Percentiles rank a stretch among this genome's conserved stretches.
phyloP scores from a whole-genome alignment of 2,888 invertebrate species.

The Melinaea marsaeus region DNA sequence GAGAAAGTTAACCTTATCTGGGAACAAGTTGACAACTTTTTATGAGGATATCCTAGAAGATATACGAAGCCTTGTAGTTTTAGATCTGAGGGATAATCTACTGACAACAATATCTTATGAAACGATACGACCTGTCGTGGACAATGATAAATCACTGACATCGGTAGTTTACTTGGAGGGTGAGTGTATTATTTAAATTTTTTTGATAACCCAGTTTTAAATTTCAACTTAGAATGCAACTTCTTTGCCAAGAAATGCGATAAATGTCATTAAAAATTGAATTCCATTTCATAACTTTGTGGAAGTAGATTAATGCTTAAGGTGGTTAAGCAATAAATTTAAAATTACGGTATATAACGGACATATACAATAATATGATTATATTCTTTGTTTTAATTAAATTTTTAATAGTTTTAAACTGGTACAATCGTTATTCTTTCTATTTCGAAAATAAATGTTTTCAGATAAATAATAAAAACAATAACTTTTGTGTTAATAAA shows the following conservation, averaged over 20 bases:
- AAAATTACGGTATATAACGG: constrained; percentile 5
- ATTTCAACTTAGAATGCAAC: constrained; percentile 19
- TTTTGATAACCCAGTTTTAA: constrained; percentile 15
- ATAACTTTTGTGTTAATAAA: too few relatives aligned
- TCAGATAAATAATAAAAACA: too few relatives aligned
- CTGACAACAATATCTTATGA: constrained; percentile 86
- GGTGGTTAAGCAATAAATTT: constrained; percentile 10
- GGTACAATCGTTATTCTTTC: too few relatives aligned
- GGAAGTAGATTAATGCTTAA: constrained; percentile 21
- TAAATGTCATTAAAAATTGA: constrained; percentile 27
- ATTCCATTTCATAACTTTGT: constrained; percentile 18
- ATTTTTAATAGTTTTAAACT: too few relatives aligned
- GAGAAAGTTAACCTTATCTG: constrained; percentile 82
- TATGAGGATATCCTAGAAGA: constrained; percentile 85
- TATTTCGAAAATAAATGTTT: too few relatives aligned
- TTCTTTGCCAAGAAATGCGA: constrained; percentile 19
- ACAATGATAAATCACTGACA: constrained; percentile 84
- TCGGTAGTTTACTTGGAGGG: constrained; percentile 87
- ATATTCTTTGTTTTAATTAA: too few relatives aligned
- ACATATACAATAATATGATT: constrained; percentile 5
- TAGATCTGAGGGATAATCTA: constrained; percentile 87
- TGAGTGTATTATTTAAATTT: constrained; percentile 69
- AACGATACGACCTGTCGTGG: constrained; percentile 84
- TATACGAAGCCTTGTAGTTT: constrained; percentile 81
- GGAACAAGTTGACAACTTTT: constrained; percentile 84